phyloP scores from a whole-genome alignment of 2,888 invertebrate genomes.

The Athalia rosae region DNA sequence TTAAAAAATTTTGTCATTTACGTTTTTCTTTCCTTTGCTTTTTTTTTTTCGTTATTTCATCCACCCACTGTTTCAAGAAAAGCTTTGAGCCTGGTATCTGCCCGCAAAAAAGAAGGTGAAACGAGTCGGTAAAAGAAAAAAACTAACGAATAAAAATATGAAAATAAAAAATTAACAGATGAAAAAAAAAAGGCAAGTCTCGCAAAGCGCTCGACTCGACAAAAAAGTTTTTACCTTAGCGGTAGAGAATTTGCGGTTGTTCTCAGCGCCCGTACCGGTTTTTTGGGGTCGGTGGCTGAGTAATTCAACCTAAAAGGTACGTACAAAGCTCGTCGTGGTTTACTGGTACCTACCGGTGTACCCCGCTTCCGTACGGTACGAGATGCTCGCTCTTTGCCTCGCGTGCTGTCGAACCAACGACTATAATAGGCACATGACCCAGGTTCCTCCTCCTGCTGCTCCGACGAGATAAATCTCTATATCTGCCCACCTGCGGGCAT shows the following conservation, averaged over 20 bases:
- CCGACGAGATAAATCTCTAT: conserved; percentile 27
- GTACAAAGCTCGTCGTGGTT: too few species aligned
- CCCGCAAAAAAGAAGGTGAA: too few species aligned
- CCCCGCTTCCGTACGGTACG: too few species aligned
- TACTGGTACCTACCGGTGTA: too few species aligned
- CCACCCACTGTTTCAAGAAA: too few species aligned
- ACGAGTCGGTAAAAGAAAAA: background rate
- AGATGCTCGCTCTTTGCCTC: background rate
- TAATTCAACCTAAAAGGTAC: too few species aligned
- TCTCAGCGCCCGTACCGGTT: background rate
- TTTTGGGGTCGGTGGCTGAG: background rate
- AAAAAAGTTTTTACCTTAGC: background rate
- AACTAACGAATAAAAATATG: background rate
- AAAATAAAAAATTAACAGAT: background rate
- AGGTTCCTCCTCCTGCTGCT: too few species aligned
- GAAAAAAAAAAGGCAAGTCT: background rate
- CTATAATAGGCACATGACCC: too few species aligned
- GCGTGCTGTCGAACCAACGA: background rate
- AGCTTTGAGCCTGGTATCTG: too few species aligned
- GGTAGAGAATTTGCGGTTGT: conserved; percentile 14
- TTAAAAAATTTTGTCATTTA: too few species aligned
- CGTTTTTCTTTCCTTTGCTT: too few species aligned
- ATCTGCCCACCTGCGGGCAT: conserved; percentile 13
- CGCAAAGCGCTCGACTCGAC: background rate
- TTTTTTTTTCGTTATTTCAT: too few species aligned